These are phyloP conservation scores for Bostrychus sinensis DNA, from an alignment of 2,113 vertebrate genomes.

Conservation along the genomic window DNA sequence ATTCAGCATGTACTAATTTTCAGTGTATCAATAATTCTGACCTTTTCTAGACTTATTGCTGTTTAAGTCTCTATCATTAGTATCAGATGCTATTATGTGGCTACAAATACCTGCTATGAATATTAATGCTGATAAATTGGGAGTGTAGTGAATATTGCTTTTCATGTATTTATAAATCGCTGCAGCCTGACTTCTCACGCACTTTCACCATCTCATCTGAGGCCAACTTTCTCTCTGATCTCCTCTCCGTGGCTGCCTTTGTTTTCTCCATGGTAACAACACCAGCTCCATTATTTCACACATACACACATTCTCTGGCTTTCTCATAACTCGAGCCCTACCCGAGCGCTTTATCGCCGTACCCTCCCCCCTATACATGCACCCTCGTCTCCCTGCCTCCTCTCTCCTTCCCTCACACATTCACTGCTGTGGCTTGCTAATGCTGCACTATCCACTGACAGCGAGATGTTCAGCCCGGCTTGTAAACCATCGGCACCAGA, in stretches of 20 bases:
- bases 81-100: too few species aligned
- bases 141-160: neutral
- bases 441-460: slow-evolving; percentile 58
- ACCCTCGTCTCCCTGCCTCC: slow-evolving; percentile 8
- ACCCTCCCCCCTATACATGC: slow-evolving; percentile 58
- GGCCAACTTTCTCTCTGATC: slow-evolving; percentile 10
- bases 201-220: slow-evolving; percentile 14
- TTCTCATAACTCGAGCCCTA: slow-evolving; percentile 57
- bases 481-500: slow-evolving; percentile 65
- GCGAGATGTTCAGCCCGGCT: slow-evolving; percentile 71
- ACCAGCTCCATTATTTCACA: slow-evolving; percentile 51
- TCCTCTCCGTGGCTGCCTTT: slow-evolving; percentile 33
- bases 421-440: slow-evolving; percentile 52
- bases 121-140: too few species aligned
- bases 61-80: too few species aligned
- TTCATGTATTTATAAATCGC: neutral
- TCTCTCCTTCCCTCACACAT: slow-evolving; percentile 17
- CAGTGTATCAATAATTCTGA: too few species aligned
- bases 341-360: slow-evolving; percentile 41
- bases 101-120: too few species aligned
- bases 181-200: neutral
- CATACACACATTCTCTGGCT: slow-evolving; percentile 29
- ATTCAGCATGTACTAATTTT: too few species aligned
- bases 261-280: slow-evolving; percentile 74
- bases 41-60: too few species aligned